These are phyloP conservation scores for Champsocephalus gunnari DNA, from an alignment of 2,797 vertebrate species.

Conservation along the genomic window DNA sequence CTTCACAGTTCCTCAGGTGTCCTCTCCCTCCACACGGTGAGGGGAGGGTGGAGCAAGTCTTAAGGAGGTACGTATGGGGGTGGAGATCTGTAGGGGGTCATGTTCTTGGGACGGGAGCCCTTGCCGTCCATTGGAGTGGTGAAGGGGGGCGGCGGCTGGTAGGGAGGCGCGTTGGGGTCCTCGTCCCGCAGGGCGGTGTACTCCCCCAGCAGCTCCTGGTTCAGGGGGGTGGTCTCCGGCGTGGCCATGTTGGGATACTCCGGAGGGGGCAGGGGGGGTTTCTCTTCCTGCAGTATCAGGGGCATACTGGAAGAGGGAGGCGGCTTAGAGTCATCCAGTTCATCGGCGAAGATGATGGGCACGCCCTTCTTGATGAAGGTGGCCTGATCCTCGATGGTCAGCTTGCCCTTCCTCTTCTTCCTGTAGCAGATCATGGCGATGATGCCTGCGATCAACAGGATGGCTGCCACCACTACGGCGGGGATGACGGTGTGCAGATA, in stretches of 20 bases:
- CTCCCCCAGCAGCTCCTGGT: slow-evolving; percentile 94
- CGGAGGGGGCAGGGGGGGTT: slow-evolving; percentile 94
- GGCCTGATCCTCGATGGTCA: slow-evolving; percentile 98
- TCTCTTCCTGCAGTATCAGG: slow-evolving; percentile 97
- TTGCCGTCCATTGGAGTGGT: slow-evolving; percentile 95
- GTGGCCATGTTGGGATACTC: slow-evolving; percentile 96
- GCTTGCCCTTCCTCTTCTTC: slow-evolving; percentile 97
- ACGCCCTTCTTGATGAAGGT: slow-evolving; percentile 99
- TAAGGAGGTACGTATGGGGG: slow-evolving; percentile 98
- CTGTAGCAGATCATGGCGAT: slow-evolving; percentile 99
- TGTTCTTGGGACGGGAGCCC: slow-evolving; percentile 98
- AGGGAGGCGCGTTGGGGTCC: slow-evolving; percentile 94
- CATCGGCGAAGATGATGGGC: slow-evolving; percentile 97
- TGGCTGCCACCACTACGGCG: slow-evolving; percentile 95
- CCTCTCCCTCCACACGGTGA: slow-evolving; percentile 75
- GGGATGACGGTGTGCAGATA: slow-evolving; percentile 98
- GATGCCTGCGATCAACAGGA: slow-evolving; percentile 94
- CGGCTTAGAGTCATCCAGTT: slow-evolving; percentile 97
- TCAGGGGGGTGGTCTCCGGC: slow-evolving; percentile 94
- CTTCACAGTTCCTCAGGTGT: slow-evolving; percentile 84
- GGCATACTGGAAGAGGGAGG: slow-evolving; percentile 97
- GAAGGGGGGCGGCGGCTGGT: slow-evolving; percentile 97
- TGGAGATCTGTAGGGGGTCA: slow-evolving; percentile 98
- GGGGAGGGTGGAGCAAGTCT: slow-evolving; percentile 80
- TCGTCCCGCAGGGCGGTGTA: slow-evolving; percentile 95